A percentile compares a stretch with the other conserved stretches of the same genome.
Conservation (phyloP, 92 coral and sea anemone genomes). For the Montipora capitata region DNA sequence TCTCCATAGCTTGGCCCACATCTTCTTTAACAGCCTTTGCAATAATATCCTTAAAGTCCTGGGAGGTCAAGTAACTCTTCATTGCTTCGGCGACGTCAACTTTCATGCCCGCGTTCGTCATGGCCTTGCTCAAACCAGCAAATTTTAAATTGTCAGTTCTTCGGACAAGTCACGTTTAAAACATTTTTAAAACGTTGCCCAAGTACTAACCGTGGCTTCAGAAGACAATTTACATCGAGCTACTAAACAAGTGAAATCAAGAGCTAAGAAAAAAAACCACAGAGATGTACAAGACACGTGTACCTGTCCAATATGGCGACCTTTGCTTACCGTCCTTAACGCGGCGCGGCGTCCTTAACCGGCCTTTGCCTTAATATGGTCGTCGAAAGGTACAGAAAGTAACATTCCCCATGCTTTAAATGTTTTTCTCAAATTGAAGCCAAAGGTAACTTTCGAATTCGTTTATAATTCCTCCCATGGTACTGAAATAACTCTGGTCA, state of each 20-base stretch:
- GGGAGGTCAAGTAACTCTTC: conserved; percentile 30
- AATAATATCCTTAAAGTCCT: conserved; percentile 27
- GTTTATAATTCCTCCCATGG: too few relatives aligned
- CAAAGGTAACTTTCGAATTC: too few relatives aligned
- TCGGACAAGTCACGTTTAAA: conserved; percentile 29
- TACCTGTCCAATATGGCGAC: too few relatives aligned
- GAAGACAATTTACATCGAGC: conserved; percentile 11
- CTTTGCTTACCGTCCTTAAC: too few relatives aligned
- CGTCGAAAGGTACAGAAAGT: too few relatives aligned
- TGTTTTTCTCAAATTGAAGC: too few relatives aligned
- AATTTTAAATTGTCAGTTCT: conserved; percentile 13
- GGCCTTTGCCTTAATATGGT: too few relatives aligned
- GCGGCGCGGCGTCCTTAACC: too few relatives aligned
- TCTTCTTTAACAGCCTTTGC: conserved; percentile 24
- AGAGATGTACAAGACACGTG: conserved; percentile 8
- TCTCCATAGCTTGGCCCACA: too few relatives aligned
- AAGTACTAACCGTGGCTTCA: conserved; percentile 2
- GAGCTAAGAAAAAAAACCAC: conserved; percentile 4
- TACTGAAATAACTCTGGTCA: too few relatives aligned
- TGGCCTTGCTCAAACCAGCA: conserved; percentile 23
- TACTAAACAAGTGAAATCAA: conserved; percentile 9
- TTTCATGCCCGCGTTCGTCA: conserved; percentile 23
- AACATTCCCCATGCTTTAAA: too few relatives aligned
- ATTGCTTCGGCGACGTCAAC: conserved; percentile 16
- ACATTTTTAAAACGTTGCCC: conserved; percentile 16